phyloP scores from a whole-genome alignment of 2,888 invertebrate genomes.

The Metacarcinus magister region DNA sequence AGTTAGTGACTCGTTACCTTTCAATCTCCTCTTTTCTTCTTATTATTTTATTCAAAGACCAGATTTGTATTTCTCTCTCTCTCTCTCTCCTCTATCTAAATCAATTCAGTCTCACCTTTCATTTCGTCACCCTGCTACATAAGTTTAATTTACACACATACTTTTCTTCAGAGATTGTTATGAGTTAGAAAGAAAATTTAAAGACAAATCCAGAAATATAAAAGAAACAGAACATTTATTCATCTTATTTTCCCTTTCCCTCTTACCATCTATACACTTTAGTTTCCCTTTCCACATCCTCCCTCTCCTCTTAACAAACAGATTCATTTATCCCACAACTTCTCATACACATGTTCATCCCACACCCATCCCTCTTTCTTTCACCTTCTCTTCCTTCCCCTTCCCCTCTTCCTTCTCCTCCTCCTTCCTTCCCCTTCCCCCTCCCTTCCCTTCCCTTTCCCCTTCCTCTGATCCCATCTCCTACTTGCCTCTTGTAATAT shows the following conservation, averaged over 20 bases:
- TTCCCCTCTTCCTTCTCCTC: not conserved
- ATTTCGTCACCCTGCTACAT: no score
- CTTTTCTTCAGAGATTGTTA: no score
- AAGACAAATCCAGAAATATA: no score
- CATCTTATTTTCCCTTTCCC: not conserved
- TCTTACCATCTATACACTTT: not conserved
- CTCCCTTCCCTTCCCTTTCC: not conserved
- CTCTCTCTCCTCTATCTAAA: not conserved
- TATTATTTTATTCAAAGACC: no score
- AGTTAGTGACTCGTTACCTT: no score
- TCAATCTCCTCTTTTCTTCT: no score
- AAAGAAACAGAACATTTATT: no score
- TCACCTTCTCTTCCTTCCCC: not conserved
- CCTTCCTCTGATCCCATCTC: not conserved
- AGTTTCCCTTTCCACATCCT: not conserved
- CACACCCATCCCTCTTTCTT: not conserved
- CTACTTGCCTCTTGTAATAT: slow-evolving; percentile 5
- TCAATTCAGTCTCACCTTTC: not conserved
- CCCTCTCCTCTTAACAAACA: not conserved
- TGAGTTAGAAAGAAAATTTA: no score
- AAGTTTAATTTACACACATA: no score
- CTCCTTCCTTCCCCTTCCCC: not conserved
- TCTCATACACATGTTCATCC: not conserved
- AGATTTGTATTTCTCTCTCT: not conserved
- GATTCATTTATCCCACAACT: not conserved